Percentiles rank a stretch among this genome's conserved stretches.
phyloP scores from a whole-genome alignment of 2,888 invertebrate species.

The Cataglyphis cursor region DNA sequence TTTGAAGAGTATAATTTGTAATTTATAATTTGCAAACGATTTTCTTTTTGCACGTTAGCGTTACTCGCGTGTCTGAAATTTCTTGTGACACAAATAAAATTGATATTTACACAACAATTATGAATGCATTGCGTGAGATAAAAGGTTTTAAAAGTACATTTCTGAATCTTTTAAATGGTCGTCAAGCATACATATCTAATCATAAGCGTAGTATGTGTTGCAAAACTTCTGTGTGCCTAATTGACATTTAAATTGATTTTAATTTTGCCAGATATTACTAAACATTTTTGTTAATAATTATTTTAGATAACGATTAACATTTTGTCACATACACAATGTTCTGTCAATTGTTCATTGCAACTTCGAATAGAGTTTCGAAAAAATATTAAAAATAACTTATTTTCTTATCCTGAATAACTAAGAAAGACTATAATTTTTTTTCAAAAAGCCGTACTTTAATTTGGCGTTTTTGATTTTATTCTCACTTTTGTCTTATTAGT shows the following conservation, averaged over 20 bases:
- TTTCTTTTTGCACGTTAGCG: not conserved
- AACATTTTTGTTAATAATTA: slow-evolving; percentile 1
- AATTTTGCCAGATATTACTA: not conserved
- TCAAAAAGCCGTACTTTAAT: not conserved
- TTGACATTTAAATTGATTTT: slow-evolving; percentile 3
- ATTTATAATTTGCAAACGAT: not conserved
- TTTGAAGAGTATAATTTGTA: slow-evolving; percentile 6
- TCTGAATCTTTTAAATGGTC: slow-evolving; percentile 14
- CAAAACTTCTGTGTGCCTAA: not conserved
- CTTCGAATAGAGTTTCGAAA: not conserved
- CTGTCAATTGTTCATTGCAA: slow-evolving; percentile 6
- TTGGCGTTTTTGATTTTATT: slow-evolving; percentile 3
- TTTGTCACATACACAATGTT: not conserved
- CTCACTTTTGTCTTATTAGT: slow-evolving; percentile 11
- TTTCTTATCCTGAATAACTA: not conserved
- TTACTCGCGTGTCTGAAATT: not conserved
- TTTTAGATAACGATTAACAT: not conserved
- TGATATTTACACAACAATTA: slow-evolving; percentile 20
- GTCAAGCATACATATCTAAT: slow-evolving; percentile 7
- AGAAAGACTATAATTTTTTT: not conserved
- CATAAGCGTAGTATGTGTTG: not conserved
- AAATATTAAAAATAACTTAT: not conserved
- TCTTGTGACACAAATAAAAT: not conserved
- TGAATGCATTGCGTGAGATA: not conserved
- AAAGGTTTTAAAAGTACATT: not conserved